A percentile compares a stretch with the other conserved stretches of the same genome.
Evolutionary conservation across 2,113 vertebrate genomes (phyloP).

Genomic region (Syngnathus typhle): DNA sequence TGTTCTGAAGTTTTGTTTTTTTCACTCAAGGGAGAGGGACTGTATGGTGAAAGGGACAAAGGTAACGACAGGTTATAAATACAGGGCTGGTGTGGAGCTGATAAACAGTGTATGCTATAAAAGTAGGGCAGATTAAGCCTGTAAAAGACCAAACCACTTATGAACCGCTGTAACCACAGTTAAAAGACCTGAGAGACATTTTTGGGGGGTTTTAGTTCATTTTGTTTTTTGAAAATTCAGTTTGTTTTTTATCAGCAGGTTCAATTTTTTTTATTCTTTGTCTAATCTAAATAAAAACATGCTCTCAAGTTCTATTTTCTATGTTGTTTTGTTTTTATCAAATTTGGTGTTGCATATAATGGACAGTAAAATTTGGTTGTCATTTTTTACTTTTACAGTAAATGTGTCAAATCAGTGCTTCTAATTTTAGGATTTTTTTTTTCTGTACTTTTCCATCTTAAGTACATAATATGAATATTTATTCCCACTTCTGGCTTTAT

Average conservation of each 20-base stretch:
- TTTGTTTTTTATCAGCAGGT: no score
- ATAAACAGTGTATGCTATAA: constrained; percentile 68
- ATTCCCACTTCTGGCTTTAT: not conserved
- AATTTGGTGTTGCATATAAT: no score
- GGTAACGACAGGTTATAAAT: constrained; percentile 61
- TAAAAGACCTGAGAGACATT: not conserved
- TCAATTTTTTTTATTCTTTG: no score
- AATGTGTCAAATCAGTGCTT: not conserved
- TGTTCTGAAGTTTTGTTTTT: not conserved
- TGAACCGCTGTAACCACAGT: constrained; percentile 21
- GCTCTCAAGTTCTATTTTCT: no score
- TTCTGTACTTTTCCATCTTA: not conserved
- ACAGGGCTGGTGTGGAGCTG: constrained; percentile 39
- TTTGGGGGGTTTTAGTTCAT: no score
- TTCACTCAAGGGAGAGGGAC: not conserved
- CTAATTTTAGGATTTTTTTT: not conserved
- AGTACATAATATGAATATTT: not conserved
- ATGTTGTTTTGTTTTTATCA: no score
- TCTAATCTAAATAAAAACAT: no score
- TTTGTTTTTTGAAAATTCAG: no score
- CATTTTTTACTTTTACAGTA: no score
- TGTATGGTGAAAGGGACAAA: constrained; percentile 46
- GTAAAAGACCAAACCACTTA: constrained; percentile 45
- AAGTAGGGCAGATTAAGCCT: constrained; percentile 55
- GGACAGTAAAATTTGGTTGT: no score